Evolutionary conservation across 2,888 invertebrate species (phyloP), one percentile per base, ranked within the genome.

Genomic region (Polydrusus pterygomalis): DNA sequence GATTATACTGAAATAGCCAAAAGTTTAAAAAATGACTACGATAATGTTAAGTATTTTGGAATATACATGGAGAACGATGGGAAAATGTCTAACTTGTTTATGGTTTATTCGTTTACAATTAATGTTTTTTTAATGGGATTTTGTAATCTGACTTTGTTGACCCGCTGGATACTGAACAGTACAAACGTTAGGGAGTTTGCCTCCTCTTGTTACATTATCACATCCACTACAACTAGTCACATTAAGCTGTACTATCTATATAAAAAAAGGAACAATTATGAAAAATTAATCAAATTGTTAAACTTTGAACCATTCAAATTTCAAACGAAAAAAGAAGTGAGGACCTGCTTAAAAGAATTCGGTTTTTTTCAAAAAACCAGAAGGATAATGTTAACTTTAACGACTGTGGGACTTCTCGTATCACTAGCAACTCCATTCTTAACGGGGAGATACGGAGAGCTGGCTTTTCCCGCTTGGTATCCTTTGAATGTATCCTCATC

Each of bases 401-500:
- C 11, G n/a, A 34, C 54, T 25, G 40, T 40, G 15, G 34, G 34
- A 34, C 6, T 34, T 34, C 11, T 54, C 1, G 15, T n/a, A 18
- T 8, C 38, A 11, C 9, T 34, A 15, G 11, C 38, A 25, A 56
- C 18, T 43, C 58, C 69, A n/a, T 18, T 58, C 15, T 45, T 54
- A 1, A 17, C 13, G 3, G 13, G 8, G 10, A 11, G 30, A 56
- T 11, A 54, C 15, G 20, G 25, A 1, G 20, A 25, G 9, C 45
- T 78, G 65, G 68, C 76, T 40, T 62, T 74, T 63, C 20, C 45
- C 13, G 63, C 78, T 11, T 80, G 80, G 81, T 81, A 76, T 70
- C 81, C 81, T 13, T 73, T 78, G 15, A 49, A 79, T 25, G 56
- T 75, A 1, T 49, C 65, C 3, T 17, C 2, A 11, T 25, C 63